Evolutionary conservation across 2,888 invertebrate species (phyloP).

Genomic region (Spisula subtruncata): DNA sequence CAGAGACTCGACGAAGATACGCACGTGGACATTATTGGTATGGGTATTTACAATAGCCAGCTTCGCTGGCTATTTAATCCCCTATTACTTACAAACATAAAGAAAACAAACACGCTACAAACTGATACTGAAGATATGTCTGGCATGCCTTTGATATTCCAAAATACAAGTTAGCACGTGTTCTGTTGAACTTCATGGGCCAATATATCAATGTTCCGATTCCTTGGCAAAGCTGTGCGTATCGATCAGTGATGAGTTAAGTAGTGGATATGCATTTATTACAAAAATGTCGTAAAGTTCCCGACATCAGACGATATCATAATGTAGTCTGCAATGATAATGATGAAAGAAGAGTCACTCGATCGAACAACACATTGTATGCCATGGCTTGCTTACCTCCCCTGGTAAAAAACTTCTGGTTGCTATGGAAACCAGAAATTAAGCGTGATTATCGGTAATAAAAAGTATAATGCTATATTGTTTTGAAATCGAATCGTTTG

Average conservation of each 20-base stretch:
- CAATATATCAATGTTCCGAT: slow-evolving; percentile 11
- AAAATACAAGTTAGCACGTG: background rate
- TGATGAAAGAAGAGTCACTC: slow-evolving; percentile 14
- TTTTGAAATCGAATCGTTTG: slow-evolving; percentile 52
- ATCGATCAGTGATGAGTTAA: background rate
- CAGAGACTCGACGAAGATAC: no score
- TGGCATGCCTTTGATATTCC: slow-evolving; percentile 12
- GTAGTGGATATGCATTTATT: background rate
- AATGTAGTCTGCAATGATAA: slow-evolving; percentile 1
- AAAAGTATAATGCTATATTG: slow-evolving; percentile 44
- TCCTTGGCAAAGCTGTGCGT: background rate
- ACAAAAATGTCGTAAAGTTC: background rate
- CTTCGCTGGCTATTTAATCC: no score
- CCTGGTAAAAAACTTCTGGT: slow-evolving; percentile 19
- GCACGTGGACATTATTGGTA: no score
- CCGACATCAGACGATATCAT: background rate
- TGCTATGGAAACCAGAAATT: slow-evolving; percentile 33
- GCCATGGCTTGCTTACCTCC: slow-evolving; percentile 31
- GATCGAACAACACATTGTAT: background rate
- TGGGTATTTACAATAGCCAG: no score
- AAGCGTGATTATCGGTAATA: slow-evolving; percentile 1
- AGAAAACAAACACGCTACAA: background rate
- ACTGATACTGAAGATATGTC: background rate
- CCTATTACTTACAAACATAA: background rate
- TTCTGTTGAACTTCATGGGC: background rate